Base-by-base conservation (phyloP, 2,113 vertebrate genomes). In the Megaceryle torquata region DNA sequence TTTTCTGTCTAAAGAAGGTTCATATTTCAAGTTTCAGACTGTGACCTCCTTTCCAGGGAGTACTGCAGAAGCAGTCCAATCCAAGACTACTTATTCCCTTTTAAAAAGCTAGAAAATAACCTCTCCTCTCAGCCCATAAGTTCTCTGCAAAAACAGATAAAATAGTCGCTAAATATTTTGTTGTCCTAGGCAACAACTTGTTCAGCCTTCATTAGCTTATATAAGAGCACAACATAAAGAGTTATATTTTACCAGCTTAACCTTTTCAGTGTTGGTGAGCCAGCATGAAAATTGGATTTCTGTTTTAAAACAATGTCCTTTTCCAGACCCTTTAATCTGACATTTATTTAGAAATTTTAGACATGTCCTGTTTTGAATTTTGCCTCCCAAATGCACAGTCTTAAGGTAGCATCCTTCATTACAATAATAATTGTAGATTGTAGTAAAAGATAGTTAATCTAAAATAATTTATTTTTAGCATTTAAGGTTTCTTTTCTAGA, bases 171-270 rank as follows among this genome's bases (percentile, higher is more conserved):
- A 95, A 95, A 95, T 87, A 95, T 91, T 96, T 92, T 96, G 86
- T 96, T 96, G 78, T 93, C 88, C 88, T 93, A 84, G 96, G 96
- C 95, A 97, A 97, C 95, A 95, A 83, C 86, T 97, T 93, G 63
- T 93, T 94, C 81, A 87, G n/a, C 86, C 51, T 96, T 89, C 51
- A 71, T 31, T 72, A 82, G 33, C 82, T 95, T 67, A 84, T 65
- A 92, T 65, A 92, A 85, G 35, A 95, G 63, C 31, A 35, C 22
- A 56, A 57, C 64, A 88, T 76, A 94, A 80, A 91, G 75, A 84
- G 37, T 65, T 90, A 7, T 31, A 76, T 93, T 92, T 91, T 88
- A 44, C 29, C 53, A 84, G 48, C 35, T 90, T 91, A 97, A 96
- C 46, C 5, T 88, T 95, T 92, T 65, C 79, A 53, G n/a, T 56